Evolutionary conservation across 2,797 vertebrate species (phyloP), one percentile per base, ranked within the genome.

Genomic region (Sparus aurata): DNA sequence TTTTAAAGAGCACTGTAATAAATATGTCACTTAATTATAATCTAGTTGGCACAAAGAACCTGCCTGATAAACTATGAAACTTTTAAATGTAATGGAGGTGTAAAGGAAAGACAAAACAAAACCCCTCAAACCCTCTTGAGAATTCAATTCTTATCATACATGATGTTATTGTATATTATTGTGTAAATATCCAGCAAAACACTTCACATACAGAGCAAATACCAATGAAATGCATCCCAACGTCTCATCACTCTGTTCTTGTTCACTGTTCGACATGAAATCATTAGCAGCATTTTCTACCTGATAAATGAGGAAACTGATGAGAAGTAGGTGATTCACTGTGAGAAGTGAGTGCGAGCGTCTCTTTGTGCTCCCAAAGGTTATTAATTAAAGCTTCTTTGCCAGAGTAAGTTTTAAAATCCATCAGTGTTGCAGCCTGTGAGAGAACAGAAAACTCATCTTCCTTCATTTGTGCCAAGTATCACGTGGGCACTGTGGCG

Each of bases 371-470:
- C 38, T 38, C 10, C 38, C 7, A 6, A 1, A 9, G 25, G 55
- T 72, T 54, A 49, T 69, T 71, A 71, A 63, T 43, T 65, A 53
- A 17, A 41, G 17, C 59, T 53, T 76, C 41, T 4, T 30, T 41
- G 69, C 30, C 34, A 65, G 30, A 73, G 27, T 63, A 53, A n/a
- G 6, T 77, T 87, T 73, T 76, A 60, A 79, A 81, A 75, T 49
- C 64, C 69, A 49, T 71, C 68, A 76, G 62, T 30, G 70, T 49
- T 18, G 59, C 69, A 69, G 34, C 57, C 16, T 67, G 58, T 17
- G 43, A 50, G 57, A 57, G 53, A 66, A 66, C 53, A 77, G 57
- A 18, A 70, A 74, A 61, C 47, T 55, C 18, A 1, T 59, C 62
- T 43, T 11, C 57, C 13, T 0, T 67, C 18, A 9, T 15, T 11